Evolutionary conservation across 2,888 invertebrate species (phyloP), one percentile per base, ranked within the genome.

Genomic region (Rhogogaster chlorosoma): DNA sequence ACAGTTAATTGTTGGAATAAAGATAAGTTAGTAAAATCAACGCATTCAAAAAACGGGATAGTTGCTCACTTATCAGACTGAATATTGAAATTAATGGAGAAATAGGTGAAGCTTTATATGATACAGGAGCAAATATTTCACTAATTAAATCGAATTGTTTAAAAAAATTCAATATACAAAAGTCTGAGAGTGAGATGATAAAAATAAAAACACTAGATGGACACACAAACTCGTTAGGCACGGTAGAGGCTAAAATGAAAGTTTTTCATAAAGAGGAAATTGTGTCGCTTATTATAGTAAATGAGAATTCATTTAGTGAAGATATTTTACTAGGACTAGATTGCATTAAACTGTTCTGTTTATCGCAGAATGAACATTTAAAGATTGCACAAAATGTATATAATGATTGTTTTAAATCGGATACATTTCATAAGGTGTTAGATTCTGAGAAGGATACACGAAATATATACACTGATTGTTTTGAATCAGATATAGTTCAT

Each of bases 1-100:
- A 83, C 83, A 45, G 42, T 80, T 53, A 10, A 84, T 61, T 86
- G 84, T 82, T 61, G 83, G 12, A 78, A n/a, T 26, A 80, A 86
- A 86, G 22, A 85, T 71, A 26, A 84, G 26, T 38, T 77, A 71
- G 53, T 57, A 61, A 29, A 61, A 61, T n/a, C 85, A 36, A 32
- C 45, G 70, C 84, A 86, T 53, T 70, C 86, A 87, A 87, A 86
- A 87, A 86, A 86, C 86, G 84, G 84, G 82, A 15, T 32, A 36
- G 26, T 15, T 18, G 12, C 73, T 32, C 73, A 73, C 73, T 73
- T 38, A 73, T 84, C 84, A 86, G 82, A 84, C 29, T 86, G 77
- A 84, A 85, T 85, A 84, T 86, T 53, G 22, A 61, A 71, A n/a
- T 53, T n/a, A 53, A 53, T 53, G 53, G 53, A 53, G 53, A 53